These are phyloP conservation scores for Harlomillsia oculata DNA, from an alignment of 1,140 invertebrate species.

Conservation along the genomic window DNA sequence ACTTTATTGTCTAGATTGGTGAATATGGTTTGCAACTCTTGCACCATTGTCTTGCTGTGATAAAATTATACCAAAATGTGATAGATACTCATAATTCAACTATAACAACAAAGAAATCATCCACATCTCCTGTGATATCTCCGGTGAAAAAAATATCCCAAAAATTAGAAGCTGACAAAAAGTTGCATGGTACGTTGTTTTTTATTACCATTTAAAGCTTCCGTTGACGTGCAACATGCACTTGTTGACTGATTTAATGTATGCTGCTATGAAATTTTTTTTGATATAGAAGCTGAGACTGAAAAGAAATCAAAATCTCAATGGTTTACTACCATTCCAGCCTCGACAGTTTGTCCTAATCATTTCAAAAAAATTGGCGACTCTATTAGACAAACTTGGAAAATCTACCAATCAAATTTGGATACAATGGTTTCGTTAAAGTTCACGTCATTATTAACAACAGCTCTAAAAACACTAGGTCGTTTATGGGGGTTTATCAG, in stretches of 20 bases:
- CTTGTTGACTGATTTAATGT: background rate
- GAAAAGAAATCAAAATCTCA: conserved; percentile 23
- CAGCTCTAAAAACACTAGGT: conserved; percentile 55
- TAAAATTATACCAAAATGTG: conserved; percentile 31
- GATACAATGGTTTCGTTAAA: conserved; percentile 61
- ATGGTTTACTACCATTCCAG: conserved; percentile 7
- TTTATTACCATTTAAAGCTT: background rate
- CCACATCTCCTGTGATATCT: conserved; percentile 28
- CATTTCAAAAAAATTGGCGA: conserved; percentile 31
- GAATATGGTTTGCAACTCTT: conserved; percentile 20
- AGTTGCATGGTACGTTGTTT: conserved; percentile 11
- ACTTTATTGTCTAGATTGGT: conserved; percentile 19
- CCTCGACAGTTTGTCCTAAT: conserved; percentile 6
- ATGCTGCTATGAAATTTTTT: no score
- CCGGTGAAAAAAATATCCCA: conserved; percentile 32
- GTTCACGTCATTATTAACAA: conserved; percentile 59
- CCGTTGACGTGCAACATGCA: background rate
- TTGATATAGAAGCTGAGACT: conserved; percentile 8
- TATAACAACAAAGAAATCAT: conserved; percentile 7
- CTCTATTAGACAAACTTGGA: conserved; percentile 21
- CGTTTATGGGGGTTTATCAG: conserved; percentile 61
- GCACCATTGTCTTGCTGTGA: conserved; percentile 27
- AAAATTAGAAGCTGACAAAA: conserved; percentile 31
- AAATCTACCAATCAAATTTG: conserved; percentile 50
- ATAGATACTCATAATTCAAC: conserved; percentile 7